Percentiles rank a stretch among this genome's conserved stretches.
These are phyloP conservation scores for Uropetala carovei DNA, from an alignment of 2,888 invertebrate genomes.

Conservation along the genomic window DNA sequence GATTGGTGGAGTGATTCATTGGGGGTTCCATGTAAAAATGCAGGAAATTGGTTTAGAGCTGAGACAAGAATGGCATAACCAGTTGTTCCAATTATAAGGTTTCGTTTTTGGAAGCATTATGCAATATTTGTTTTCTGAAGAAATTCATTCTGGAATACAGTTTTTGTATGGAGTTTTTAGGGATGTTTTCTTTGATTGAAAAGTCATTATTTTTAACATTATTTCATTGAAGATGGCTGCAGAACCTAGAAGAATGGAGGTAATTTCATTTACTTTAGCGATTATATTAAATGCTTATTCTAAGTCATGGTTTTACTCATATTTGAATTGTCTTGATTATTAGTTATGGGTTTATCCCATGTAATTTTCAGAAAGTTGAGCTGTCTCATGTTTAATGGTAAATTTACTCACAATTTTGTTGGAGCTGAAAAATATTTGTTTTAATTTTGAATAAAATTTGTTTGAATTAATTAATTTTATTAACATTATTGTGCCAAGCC, in stretches of 20 bases:
- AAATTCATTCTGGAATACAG: neutral
- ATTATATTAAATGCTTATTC: constrained; percentile 50
- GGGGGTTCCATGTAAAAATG: neutral
- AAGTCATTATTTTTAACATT: constrained; percentile 38
- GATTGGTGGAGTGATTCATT: neutral
- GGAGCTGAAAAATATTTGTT: constrained; percentile 48
- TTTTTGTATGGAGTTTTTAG: constrained; percentile 40
- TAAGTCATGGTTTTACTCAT: constrained; percentile 55
- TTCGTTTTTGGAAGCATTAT: constrained; percentile 15
- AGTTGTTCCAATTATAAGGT: constrained; percentile 48
- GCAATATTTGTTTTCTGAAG: neutral
- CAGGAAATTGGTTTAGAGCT: constrained; percentile 11
- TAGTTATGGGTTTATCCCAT: constrained; percentile 43
- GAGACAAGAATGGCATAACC: constrained; percentile 24
- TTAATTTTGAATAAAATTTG: constrained; percentile 61
- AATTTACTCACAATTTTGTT: constrained; percentile 31
- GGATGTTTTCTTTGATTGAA: constrained; percentile 30
- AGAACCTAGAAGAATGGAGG: neutral
- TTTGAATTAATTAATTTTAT: constrained; percentile 39
- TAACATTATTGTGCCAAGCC: neutral
- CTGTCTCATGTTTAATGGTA: neutral
- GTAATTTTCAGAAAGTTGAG: constrained; percentile 34
- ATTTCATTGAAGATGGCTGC: constrained; percentile 9
- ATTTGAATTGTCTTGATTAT: constrained; percentile 6
- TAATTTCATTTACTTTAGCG: constrained; percentile 41